These are phyloP conservation scores for Pseudochromis fuscus DNA, from an alignment of 2,797 vertebrate genomes.

Conservation along the genomic window DNA sequence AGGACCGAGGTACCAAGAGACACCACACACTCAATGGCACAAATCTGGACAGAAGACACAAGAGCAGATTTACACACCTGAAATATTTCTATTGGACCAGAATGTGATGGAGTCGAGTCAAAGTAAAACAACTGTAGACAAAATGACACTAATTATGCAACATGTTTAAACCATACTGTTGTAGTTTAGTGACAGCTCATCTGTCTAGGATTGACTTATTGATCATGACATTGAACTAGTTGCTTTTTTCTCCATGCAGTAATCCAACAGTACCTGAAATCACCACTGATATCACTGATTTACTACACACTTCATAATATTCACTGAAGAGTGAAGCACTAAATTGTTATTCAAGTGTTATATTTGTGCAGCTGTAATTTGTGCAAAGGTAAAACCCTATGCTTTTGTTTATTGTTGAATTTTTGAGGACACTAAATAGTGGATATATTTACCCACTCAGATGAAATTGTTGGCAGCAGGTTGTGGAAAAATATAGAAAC, in stretches of 20 bases:
- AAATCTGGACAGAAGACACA: slow-evolving; percentile 77
- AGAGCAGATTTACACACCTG: not conserved
- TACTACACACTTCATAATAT: not conserved
- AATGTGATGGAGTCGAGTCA: not conserved
- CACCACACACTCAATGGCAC: slow-evolving; percentile 80
- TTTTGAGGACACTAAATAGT: not conserved
- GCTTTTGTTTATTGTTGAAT: too few species aligned
- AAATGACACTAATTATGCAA: not conserved
- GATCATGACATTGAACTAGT: not conserved
- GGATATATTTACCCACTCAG: not conserved
- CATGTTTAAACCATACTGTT: not conserved
- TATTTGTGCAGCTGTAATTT: too few species aligned
- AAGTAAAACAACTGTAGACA: not conserved
- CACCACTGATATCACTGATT: not conserved
- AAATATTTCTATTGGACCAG: not conserved
- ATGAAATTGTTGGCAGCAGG: not conserved
- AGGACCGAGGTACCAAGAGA: slow-evolving; percentile 83
- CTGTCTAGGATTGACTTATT: not conserved
- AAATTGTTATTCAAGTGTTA: not conserved
- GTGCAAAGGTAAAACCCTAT: too few species aligned
- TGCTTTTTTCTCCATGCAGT: not conserved
- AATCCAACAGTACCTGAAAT: not conserved
- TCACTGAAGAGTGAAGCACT: not conserved
- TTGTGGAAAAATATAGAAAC: not conserved
- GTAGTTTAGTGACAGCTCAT: not conserved